A percentile compares a stretch with the other conserved stretches of the same genome.
Evolutionary conservation across 92 coral and sea anemone species (phyloP).

Genomic region (Pocillopora meandrina): DNA sequence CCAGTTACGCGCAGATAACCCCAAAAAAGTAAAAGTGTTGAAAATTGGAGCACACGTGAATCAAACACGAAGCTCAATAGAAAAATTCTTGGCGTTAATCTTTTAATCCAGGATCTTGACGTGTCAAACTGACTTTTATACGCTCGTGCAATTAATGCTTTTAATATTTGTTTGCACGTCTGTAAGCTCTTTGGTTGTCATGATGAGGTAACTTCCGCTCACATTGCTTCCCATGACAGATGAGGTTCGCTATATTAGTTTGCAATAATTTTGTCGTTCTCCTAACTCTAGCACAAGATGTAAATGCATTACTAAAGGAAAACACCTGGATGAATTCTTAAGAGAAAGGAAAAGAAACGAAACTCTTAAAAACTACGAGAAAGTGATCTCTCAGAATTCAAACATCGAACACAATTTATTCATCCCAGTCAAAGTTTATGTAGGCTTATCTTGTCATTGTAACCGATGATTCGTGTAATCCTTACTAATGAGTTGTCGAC

Average conservation of each 20-base stretch:
- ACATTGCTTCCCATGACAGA: background rate
- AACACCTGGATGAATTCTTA: too few relatives aligned
- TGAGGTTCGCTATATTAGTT: background rate
- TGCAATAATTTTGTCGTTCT: background rate
- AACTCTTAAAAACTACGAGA: too few relatives aligned
- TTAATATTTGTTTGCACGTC: conserved; percentile 8
- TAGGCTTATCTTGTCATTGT: background rate
- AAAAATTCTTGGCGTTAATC: conserved; percentile 3
- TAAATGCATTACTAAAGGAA: too few relatives aligned
- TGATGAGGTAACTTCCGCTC: background rate
- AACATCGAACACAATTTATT: background rate
- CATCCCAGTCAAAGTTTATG: background rate
- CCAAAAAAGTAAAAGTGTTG: too few relatives aligned
- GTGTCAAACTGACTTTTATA: background rate
- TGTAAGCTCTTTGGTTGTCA: background rate
- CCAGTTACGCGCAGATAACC: background rate
- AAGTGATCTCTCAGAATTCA: background rate
- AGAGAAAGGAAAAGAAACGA: too few relatives aligned
- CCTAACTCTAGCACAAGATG: too few relatives aligned
- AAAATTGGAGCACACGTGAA: background rate
- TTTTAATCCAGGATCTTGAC: conserved; percentile 23
- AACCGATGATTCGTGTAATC: conserved; percentile 1
- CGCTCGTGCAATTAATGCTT: background rate
- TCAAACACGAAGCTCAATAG: background rate
- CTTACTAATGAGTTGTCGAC: background rate